Evolutionary conservation across 2,797 vertebrate genomes (phyloP), one percentile per base, ranked within the genome.

Genomic region (Artibeus lituratus): DNA sequence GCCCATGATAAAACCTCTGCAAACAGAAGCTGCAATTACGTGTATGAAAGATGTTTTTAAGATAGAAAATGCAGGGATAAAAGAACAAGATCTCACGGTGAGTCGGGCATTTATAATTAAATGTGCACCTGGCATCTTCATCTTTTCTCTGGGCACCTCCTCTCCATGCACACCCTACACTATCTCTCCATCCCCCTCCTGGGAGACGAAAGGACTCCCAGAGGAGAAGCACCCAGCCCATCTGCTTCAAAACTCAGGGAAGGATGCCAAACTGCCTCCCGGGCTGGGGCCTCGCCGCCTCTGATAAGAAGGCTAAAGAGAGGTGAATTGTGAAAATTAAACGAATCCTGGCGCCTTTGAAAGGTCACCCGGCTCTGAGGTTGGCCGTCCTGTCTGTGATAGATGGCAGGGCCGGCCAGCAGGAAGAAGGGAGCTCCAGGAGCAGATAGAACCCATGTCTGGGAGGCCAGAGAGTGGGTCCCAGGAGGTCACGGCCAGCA

Each of bases 291-390:
- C 95, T 87, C 21, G 2, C 86, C 3, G 90, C 85, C 92, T 95
- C 95, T 65, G 95, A 97, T 97, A 96, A 97, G 94, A 49, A 94
- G 92, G 83, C 90, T 57, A 74, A 44, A 90, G 90, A 94, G 96
- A 96, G 72, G 96, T 78, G 92, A 90, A 77, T 94, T 95, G 87
- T 92, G 78, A 97, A 97, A 97, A 97, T 97, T 96, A 97, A 97
- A 95, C 97, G 96, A 95, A 94, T 47, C 90, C 85, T 0, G 2
- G 97, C 96, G 95, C 82, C 96, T 96, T 94, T 19, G 57, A 89
- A 87, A 94, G 96, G 97, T 97, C 96, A 96, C 44, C 55, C 1
- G 0, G 88, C 78, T 81, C 93, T 47, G 65, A 94, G 49, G 70
- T n/a, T 88, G 84, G 74, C 80, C 1, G 5, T 77, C 65, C 86